Conservation (phyloP, 2,113 vertebrate species). For the Petrocephalus microphthalmus region DNA sequence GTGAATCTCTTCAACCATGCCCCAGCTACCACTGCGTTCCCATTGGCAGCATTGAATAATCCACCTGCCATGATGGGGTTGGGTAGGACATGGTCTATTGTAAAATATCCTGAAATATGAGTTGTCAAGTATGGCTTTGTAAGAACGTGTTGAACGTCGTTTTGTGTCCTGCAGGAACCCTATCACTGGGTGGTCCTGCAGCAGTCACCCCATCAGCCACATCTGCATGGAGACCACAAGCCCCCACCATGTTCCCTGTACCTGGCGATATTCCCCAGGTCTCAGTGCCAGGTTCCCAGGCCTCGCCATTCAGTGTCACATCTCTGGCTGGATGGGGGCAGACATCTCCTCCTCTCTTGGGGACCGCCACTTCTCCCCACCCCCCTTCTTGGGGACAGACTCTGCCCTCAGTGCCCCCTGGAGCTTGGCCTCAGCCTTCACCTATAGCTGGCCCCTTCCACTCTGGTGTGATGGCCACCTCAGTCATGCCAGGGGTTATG, state of each 20-base stretch:
- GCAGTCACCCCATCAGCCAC: conserved; percentile 39
- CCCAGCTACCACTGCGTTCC: conserved; percentile 31
- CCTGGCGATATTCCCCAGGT: conserved; percentile 44
- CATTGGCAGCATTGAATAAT: not conserved
- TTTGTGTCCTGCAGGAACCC: conserved; percentile 55
- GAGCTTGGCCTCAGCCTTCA: conserved; percentile 60
- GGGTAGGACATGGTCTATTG: conserved; percentile 41
- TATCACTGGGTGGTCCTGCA: conserved; percentile 52
- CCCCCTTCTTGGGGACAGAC: conserved; percentile 61
- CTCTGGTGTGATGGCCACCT: conserved; percentile 50
- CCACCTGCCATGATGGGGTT: conserved; percentile 38
- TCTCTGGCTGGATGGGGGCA: conserved; percentile 68
- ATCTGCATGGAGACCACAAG: conserved; percentile 62
- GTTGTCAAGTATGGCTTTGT: not conserved
- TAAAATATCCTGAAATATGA: not conserved
- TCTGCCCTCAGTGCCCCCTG: conserved; percentile 35
- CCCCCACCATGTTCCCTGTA: conserved; percentile 52
- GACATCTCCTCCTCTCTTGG: conserved; percentile 53
- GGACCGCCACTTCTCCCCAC: conserved; percentile 45
- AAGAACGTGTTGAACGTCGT: not conserved
- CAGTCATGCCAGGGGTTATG: conserved; percentile 29
- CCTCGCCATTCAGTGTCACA: conserved; percentile 56
- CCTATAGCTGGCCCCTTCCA: conserved; percentile 71
- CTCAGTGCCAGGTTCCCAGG: conserved; percentile 50
- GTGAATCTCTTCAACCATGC: conserved; percentile 65